Evolutionary conservation across 2,113 vertebrate species (phyloP).

Genomic region (Microcebus lehilahytsara): DNA sequence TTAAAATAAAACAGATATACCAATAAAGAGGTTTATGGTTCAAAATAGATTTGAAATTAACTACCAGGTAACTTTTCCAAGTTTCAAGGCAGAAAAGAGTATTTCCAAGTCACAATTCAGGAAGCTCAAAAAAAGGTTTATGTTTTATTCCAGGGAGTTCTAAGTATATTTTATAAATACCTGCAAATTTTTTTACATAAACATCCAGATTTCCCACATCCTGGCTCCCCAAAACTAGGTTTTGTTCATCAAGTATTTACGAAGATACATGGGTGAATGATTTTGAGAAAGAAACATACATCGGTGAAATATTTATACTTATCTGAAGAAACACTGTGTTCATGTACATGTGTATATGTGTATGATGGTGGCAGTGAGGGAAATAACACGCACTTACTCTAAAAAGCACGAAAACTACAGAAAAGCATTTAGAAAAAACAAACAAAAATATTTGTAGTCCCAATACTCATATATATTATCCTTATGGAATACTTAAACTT

Average conservation of each 20-base stretch:
- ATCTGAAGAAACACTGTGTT: not conserved
- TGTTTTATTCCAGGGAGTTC: conserved; percentile 21
- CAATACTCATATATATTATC: not conserved
- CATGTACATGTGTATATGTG: not conserved
- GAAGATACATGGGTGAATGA: not conserved
- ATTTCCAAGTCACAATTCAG: not conserved
- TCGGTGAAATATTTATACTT: not conserved
- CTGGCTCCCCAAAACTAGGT: not conserved
- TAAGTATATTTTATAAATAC: not conserved
- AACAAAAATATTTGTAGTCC: not conserved
- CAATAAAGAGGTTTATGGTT: not conserved
- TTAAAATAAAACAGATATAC: not conserved
- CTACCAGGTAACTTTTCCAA: conserved; percentile 10
- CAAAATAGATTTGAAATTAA: conserved; percentile 25
- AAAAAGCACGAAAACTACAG: not conserved
- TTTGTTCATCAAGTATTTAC: not conserved
- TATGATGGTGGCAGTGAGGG: not conserved
- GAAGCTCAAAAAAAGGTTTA: not conserved
- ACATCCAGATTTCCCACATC: not conserved
- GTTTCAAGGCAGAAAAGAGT: not conserved
- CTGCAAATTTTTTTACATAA: not conserved
- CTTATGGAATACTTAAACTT: not conserved
- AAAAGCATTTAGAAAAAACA: not conserved
- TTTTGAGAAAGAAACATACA: not conserved
- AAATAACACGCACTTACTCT: not conserved